Percentiles rank a stretch among this genome's conserved stretches.
These are phyloP conservation scores for Dryococelus australis DNA, from an alignment of 2,888 invertebrate genomes.

Conservation along the genomic window DNA sequence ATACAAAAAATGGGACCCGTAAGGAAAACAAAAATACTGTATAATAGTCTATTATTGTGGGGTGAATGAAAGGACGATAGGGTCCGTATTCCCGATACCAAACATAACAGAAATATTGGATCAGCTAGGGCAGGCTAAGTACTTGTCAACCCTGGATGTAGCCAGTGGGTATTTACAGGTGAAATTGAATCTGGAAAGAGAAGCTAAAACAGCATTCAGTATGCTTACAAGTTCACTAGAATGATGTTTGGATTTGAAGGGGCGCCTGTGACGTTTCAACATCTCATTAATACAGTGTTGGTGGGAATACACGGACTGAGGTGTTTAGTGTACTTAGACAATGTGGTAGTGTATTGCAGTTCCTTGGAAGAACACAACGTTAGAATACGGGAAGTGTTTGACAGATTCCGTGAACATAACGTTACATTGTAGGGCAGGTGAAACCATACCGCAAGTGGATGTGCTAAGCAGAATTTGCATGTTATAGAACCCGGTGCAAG, in stretches of 20 bases:
- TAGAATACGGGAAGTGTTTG: conserved; percentile 35
- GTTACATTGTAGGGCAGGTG: conserved; percentile 52
- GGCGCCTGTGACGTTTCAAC: background rate
- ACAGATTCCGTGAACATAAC: conserved; percentile 27
- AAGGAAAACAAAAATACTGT: no score
- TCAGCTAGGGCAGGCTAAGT: background rate
- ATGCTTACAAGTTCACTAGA: background rate
- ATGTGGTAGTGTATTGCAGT: background rate
- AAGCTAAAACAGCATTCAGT: background rate
- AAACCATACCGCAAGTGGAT: conserved; percentile 52
- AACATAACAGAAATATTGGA: background rate
- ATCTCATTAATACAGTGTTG: background rate
- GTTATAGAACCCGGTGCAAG: background rate
- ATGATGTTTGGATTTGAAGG: background rate
- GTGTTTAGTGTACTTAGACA: background rate
- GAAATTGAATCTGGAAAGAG: background rate
- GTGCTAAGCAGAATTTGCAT: conserved; percentile 30
- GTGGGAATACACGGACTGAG: no score
- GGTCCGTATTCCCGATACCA: background rate
- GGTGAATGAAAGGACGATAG: no score
- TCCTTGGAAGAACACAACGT: background rate
- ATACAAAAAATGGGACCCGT: no score
- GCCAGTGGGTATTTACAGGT: background rate
- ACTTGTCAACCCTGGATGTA: background rate
- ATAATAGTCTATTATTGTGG: no score